Evolutionary conservation across 2,888 invertebrate species (phyloP), one percentile per base, ranked within the genome.

Genomic region (Metopia argyrocephala): DNA sequence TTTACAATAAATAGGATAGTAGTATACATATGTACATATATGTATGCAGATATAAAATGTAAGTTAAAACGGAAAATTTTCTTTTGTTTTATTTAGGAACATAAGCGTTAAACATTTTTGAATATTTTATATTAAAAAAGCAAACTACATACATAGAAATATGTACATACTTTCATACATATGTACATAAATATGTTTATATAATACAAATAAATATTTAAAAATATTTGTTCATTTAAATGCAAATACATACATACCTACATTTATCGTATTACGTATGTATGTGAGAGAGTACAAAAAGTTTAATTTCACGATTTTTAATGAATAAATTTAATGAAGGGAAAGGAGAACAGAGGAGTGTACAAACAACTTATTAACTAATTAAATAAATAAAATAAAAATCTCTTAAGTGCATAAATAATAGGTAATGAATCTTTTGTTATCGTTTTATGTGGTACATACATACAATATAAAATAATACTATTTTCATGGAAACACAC

Each of bases 381-480:
- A 56, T 50, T 20, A 31, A 69, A 38, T 20, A 48, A 31, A 76
- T 18, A 57, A 31, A 57, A 27, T 3, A 56, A 46, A 62, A 74
- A 59, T 75, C 66, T 64, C 56, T 65, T 76, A 57, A 76, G 57
- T 66, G 48, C 20, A 48, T 57, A 31, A 46, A 28, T 54, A 69
- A 28, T 76, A 54, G 68, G 54, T 46, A 54, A 62, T 52, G 65
- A 71, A 23, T 25, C 15, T 31, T 31, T 28, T n/a, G n/a, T 38
- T 52, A 38, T 23, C 18, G 23, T n/a, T 56, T 31, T 25, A 48
- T 59, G n/a, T 50, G 21, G 20, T 23, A 66, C 28, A 28, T 28
- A 73, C 12, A 62, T 52, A 68, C n/a, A n/a, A n/a, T 56, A 28
- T 28, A 73, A 48, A 52, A 78, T 82, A 82, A 82, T 82, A 82